phyloP scores from a whole-genome alignment of 2,797 vertebrate species.

The Lepidocolaptes lacrymiger region DNA sequence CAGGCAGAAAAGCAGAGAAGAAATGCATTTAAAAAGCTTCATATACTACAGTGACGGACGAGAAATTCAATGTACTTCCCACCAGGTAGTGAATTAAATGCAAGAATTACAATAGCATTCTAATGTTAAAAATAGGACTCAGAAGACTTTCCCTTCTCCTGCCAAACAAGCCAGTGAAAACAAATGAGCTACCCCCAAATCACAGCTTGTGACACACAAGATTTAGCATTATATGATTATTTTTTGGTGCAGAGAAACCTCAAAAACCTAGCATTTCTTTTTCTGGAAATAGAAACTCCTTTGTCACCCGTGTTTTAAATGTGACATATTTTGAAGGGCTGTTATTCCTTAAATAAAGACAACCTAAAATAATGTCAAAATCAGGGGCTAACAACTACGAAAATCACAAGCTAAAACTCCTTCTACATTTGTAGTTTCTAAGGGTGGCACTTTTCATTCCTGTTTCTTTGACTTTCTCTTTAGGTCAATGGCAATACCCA shows the following conservation, averaged over 20 bases:
- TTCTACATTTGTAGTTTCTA: not conserved
- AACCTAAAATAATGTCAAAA: slow-evolving; percentile 42
- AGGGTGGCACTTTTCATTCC: not conserved
- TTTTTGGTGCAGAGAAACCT: not conserved
- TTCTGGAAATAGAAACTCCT: slow-evolving; percentile 31
- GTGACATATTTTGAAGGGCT: slow-evolving; percentile 39
- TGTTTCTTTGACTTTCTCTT: not conserved
- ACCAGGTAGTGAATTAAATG: slow-evolving; percentile 13
- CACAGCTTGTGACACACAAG: not conserved
- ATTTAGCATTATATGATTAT: not conserved
- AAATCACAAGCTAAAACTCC: not conserved
- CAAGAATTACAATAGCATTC: not conserved
- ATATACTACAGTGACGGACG: fast-evolving
- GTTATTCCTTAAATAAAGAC: slow-evolving; percentile 39
- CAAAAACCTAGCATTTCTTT: not conserved
- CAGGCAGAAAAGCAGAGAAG: not conserved
- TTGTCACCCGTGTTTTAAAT: not conserved
- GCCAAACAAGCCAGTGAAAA: not conserved
- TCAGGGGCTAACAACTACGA: not conserved
- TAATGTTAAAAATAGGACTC: not conserved
- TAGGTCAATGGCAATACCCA: not conserved
- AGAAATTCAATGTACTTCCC: not conserved
- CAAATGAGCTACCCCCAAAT: slow-evolving; percentile 14
- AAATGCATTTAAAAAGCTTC: not conserved
- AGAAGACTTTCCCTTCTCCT: not conserved